phyloP scores from a whole-genome alignment of 2,797 vertebrate genomes.

The Enteromius fasciolatus region DNA sequence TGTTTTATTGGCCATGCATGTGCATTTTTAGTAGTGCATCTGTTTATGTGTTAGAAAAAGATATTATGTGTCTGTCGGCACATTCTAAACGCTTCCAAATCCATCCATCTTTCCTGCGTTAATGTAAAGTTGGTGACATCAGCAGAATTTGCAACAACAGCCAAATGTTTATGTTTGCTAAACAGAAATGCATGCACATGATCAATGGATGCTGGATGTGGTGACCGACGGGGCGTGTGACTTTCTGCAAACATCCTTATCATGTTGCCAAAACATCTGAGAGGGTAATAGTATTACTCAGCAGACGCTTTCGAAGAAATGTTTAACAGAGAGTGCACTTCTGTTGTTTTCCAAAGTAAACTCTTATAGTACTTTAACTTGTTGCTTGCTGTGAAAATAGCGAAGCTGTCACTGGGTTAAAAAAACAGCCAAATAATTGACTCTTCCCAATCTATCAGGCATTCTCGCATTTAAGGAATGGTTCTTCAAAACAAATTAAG shows the following conservation, averaged over 20 bases:
- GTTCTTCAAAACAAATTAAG: neutral
- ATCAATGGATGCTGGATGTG: neutral
- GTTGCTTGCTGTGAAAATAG: neutral
- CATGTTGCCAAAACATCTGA: neutral
- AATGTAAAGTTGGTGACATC: neutral
- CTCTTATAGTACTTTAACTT: neutral
- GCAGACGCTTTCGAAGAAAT: neutral
- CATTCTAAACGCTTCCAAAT: neutral
- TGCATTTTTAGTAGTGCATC: neutral
- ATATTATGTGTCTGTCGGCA: neutral
- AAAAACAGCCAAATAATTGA: neutral
- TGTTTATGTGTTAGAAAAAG: neutral
- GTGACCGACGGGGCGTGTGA: neutral
- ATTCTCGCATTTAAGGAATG: neutral
- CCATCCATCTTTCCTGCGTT: neutral
- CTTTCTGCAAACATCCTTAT: neutral
- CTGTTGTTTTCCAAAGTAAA: neutral
- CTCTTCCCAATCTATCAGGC: no score
- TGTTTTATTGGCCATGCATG: neutral
- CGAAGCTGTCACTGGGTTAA: neutral
- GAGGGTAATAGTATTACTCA: neutral
- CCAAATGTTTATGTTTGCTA: slow-evolving; percentile 3
- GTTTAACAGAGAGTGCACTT: neutral
- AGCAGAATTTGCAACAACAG: slow-evolving; percentile 1
- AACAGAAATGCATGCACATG: neutral